Conservation (phyloP, 2,113 vertebrate genomes). For the Ictalurus furcatus region DNA sequence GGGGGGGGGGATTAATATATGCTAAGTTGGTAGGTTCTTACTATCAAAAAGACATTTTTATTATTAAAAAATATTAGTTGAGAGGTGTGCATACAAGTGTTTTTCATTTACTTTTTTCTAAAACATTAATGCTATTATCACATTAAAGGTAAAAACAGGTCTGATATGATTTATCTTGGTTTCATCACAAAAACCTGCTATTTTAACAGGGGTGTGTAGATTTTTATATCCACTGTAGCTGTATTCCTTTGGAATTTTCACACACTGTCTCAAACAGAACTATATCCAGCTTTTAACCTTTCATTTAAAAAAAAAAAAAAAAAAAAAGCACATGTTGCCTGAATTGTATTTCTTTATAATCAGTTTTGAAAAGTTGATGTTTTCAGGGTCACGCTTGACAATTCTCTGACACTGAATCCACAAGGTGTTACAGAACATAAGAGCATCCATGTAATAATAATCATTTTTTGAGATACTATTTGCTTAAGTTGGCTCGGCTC, state of each 20-base stretch:
- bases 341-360: background rate
- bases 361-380: conserved; percentile 1
- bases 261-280: background rate
- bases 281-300: background rate
- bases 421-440: background rate
- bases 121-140: too few species aligned
- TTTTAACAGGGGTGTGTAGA: background rate
- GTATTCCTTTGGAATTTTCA: background rate
- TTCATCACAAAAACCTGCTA: background rate
- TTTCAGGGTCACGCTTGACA: background rate
- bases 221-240: background rate
- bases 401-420: background rate
- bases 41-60: too few species aligned
- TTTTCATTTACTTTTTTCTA: background rate
- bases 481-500: conserved; percentile 57
- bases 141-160: background rate
- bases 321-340: background rate
- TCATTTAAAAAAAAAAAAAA: background rate
- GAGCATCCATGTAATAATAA: conserved; percentile 4
- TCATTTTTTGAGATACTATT: conserved; percentile 26
- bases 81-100: background rate
- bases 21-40: too few species aligned
- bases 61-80: background rate
- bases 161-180: background rate
- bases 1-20: too few species aligned